These are phyloP conservation scores for Illadopsis cleaveri DNA, from an alignment of 2,113 vertebrate genomes.

Conservation along the genomic window DNA sequence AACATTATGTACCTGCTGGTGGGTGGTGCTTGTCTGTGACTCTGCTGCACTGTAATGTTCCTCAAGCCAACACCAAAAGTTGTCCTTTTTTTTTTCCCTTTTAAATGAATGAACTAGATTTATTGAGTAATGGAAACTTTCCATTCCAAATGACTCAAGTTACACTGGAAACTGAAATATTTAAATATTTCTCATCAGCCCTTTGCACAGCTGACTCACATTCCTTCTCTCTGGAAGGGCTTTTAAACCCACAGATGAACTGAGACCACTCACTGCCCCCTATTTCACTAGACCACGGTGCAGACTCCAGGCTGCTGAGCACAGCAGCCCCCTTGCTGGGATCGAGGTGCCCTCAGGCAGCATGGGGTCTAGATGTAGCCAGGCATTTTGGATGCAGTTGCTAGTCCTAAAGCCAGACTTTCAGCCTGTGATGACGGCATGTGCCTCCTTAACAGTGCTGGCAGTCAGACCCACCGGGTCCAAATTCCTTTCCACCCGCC, in stretches of 20 bases:
- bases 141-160: constrained; percentile 24
- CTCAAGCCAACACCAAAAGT: background rate
- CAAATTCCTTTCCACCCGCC: background rate
- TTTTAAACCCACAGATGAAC: background rate
- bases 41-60: background rate
- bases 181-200: constrained; percentile 18
- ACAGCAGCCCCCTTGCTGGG: background rate
- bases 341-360: background rate
- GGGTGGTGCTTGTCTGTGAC: background rate
- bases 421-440: rapidly evolving
- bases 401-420: background rate
- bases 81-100: background rate
- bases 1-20: constrained; percentile 39
- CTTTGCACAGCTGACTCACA: background rate
- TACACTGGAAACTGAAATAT: constrained; percentile 6
- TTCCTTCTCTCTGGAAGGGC: background rate
- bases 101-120: background rate
- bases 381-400: background rate
- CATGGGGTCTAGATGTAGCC: background rate
- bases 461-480: background rate
- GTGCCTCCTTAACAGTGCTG: background rate
- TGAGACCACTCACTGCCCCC: background rate
- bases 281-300: rapidly evolving
- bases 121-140: constrained; percentile 55
- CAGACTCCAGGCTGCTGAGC: background rate